Base-by-base conservation (phyloP, 2,888 invertebrate genomes). In the Odontomyia ornata region DNA sequence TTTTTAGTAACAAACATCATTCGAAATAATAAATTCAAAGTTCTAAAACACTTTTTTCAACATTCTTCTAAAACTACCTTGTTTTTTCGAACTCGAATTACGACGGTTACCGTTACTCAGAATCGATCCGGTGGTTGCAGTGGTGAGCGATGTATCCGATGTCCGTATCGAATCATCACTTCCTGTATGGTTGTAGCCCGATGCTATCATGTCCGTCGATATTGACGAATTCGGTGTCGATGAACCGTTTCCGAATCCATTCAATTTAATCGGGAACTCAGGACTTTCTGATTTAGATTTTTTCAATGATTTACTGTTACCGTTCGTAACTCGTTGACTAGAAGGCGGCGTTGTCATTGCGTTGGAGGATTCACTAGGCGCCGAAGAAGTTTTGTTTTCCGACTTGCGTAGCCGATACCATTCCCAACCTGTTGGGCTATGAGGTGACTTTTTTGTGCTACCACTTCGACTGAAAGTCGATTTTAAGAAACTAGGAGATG, bases 41-140 rank as follows among this genome's bases (percentile, higher is more conserved):
- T 56, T 25, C 57, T 73, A 93, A 89, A 94, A 94, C 84, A 94
- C 91, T 89, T 93, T 94, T 82, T 91, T 93, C 84, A 94, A 90
- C 84, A 94, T 91, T 86, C 91, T 92, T 85, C 92, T 93, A 80
- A 95, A 89, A 83, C 92, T 90, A 83, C 91, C 91, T 82, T 88
- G 89, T 85, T 91, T 93, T 82, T 90, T 91, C 80, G 80, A 77
- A 77, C 78, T 82, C 30, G 56, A 47, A 60, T 23, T 75, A 27
- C 47, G 46, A 57, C 73, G 57, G 43, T 75, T 75, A 76, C 81
- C 82, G 79, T 82, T 82, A 78, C 82, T 75, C 23, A 75, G 21
- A n/a, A 75, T 46, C 21, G 75, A 75, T 27, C 75, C 75, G 13
- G 76, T 60, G 4, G 47, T 76, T 23, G 64, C 28, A 2, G 52